Evolutionary conservation across 2,797 vertebrate genomes (phyloP).

Genomic region (Poliocrania exsul): DNA sequence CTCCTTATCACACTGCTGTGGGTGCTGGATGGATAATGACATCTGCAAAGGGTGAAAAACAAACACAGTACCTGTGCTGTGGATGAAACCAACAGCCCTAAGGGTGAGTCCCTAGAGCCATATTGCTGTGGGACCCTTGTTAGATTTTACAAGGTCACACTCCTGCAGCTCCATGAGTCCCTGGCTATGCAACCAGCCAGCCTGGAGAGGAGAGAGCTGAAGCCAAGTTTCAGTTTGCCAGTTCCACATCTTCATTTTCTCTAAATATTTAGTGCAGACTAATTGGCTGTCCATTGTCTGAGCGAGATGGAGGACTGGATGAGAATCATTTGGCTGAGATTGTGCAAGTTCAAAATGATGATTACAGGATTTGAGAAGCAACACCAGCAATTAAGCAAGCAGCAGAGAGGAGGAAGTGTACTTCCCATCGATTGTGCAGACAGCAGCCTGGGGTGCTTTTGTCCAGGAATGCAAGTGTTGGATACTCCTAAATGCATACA

Average conservation of each 20-base stretch:
- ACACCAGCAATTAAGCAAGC: not conserved
- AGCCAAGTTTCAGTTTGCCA: not conserved
- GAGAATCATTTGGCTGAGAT: slow-evolving; percentile 25
- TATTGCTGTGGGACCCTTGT: not conserved
- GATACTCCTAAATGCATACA: not conserved
- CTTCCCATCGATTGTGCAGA: not conserved
- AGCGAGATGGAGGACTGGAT: not conserved
- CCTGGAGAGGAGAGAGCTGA: not conserved
- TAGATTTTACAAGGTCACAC: not conserved
- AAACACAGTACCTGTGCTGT: not conserved
- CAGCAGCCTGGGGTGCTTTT: not conserved
- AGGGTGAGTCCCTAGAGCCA: fast-evolving
- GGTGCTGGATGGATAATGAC: not conserved
- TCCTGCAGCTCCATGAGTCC: not conserved
- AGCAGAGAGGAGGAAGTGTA: not conserved
- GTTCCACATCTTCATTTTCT: not conserved
- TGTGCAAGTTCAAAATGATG: not conserved
- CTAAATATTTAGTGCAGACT: slow-evolving; percentile 23
- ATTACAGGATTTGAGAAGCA: slow-evolving; percentile 4
- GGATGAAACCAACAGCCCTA: not conserved
- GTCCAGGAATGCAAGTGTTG: not conserved
- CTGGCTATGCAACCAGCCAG: not conserved
- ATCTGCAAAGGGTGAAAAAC: not conserved
- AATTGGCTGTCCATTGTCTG: not conserved
- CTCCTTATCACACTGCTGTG: not conserved